phyloP scores from a whole-genome alignment of 2,797 vertebrate genomes.

The Malacoraja senta region DNA sequence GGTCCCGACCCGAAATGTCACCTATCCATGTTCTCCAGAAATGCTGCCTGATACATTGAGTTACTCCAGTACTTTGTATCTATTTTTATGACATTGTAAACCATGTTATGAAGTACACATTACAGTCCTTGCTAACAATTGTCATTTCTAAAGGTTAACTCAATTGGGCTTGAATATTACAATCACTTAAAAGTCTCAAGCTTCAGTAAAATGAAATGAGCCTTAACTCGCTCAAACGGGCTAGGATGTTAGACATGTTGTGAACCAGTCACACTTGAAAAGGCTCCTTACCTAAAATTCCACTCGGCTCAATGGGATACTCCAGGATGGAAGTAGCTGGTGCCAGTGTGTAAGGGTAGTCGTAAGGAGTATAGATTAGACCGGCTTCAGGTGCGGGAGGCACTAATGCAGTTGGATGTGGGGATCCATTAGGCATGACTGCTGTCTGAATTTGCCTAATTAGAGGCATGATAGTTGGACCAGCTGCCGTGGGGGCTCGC shows the following conservation, averaged over 20 bases:
- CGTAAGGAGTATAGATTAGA: constrained; percentile 90
- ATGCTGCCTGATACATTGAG: too few relatives aligned
- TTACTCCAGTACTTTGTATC: too few relatives aligned
- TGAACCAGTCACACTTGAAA: constrained; percentile 19
- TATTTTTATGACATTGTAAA: too few relatives aligned
- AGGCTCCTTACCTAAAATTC: constrained; percentile 87
- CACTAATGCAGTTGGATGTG: constrained; percentile 81
- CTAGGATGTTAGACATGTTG: constrained; percentile 24
- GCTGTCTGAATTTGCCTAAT: constrained; percentile 97
- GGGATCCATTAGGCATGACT: constrained; percentile 82
- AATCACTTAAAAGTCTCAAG: constrained; percentile 4
- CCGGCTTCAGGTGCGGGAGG: constrained; percentile 86
- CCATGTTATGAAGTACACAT: neutral
- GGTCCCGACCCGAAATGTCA: too few relatives aligned
- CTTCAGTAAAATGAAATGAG: constrained; percentile 29
- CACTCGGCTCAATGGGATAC: constrained; percentile 95
- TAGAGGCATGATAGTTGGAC: constrained; percentile 95
- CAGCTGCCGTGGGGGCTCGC: constrained; percentile 79
- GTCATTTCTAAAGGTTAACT: constrained; percentile 16
- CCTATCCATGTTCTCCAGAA: too few relatives aligned
- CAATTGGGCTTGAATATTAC: neutral
- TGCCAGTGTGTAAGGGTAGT: constrained; percentile 93
- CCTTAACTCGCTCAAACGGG: neutral
- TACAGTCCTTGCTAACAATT: neutral
- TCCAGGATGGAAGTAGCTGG: constrained; percentile 95